These are phyloP conservation scores for Centrocercus urophasianus DNA, from an alignment of 2,113 vertebrate species.

Conservation along the genomic window DNA sequence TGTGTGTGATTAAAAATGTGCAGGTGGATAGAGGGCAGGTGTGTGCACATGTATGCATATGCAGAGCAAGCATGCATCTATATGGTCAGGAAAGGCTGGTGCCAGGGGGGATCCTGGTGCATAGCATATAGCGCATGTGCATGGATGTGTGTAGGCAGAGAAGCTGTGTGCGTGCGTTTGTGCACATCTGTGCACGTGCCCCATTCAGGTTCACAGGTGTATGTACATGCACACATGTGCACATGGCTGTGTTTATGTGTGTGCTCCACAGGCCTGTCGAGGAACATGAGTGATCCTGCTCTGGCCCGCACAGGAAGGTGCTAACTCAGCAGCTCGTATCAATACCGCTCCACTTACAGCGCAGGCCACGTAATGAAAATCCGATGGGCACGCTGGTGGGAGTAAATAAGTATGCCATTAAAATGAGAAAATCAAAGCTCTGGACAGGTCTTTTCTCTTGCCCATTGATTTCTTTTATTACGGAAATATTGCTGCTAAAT, in stretches of 20 bases:
- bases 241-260: accelerated
- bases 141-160: not conserved
- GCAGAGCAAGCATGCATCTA: not conserved
- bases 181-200: no score
- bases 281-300: not conserved
- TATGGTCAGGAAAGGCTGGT: accelerated
- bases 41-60: accelerated
- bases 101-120: no score
- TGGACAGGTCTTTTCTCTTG: conserved; percentile 79
- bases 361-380: conserved; percentile 78
- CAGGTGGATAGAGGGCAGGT: not conserved
- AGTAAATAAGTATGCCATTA: conserved; percentile 82
- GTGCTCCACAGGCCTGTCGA: accelerated
- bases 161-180: not conserved
- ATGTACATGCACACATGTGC: accelerated
- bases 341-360: conserved; percentile 77
- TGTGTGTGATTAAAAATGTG: not conserved
- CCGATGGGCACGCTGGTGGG: conserved; percentile 72
- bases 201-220: accelerated
- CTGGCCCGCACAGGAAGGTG: conserved; percentile 12
- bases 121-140: accelerated
- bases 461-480: conserved; percentile 80
- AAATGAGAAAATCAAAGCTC: conserved; percentile 80
- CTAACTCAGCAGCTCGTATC: conserved; percentile 79
- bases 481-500: conserved; percentile 82